A percentile compares a stretch with the other conserved stretches of the same genome.
Evolutionary conservation across 2,888 invertebrate species (phyloP).

Genomic region (Sarcophaga subvicina): DNA sequence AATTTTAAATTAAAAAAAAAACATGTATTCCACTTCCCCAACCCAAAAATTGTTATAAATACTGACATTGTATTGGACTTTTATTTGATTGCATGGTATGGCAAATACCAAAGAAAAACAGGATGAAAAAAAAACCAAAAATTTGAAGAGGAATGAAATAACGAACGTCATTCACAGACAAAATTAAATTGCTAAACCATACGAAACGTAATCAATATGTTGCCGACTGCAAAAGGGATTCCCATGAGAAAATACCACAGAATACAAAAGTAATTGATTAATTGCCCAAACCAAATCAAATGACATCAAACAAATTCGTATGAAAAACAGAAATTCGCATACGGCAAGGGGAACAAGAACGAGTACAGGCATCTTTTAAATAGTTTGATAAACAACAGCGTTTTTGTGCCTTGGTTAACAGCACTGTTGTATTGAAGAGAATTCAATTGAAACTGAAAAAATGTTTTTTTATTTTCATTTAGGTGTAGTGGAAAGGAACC

Average conservation of each 20-base stretch:
- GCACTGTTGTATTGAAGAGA: too few species aligned
- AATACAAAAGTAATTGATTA: conserved; percentile 66
- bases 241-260: conserved; percentile 53
- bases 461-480: too few species aligned
- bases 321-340: background rate
- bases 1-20: background rate
- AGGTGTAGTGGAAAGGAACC: too few species aligned
- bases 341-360: background rate
- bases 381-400: too few species aligned
- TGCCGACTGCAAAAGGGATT: background rate
- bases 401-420: too few species aligned
- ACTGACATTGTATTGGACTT: conserved; percentile 6
- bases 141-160: conserved; percentile 22
- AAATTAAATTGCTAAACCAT: conserved; percentile 61
- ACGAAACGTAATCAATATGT: conserved; percentile 51
- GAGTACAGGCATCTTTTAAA: too few species aligned
- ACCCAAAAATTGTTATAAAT: conserved; percentile 31
- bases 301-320: conserved; percentile 66
- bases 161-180: conserved; percentile 41
- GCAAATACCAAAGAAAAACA: conserved; percentile 7
- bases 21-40: too few species aligned
- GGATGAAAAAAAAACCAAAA: conserved; percentile 1
- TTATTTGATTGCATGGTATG: conserved; percentile 27
- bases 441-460: too few species aligned
- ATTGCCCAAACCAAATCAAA: conserved; percentile 66